phyloP scores from a whole-genome alignment of 2,888 invertebrate genomes.

The Pammene fasciana region DNA sequence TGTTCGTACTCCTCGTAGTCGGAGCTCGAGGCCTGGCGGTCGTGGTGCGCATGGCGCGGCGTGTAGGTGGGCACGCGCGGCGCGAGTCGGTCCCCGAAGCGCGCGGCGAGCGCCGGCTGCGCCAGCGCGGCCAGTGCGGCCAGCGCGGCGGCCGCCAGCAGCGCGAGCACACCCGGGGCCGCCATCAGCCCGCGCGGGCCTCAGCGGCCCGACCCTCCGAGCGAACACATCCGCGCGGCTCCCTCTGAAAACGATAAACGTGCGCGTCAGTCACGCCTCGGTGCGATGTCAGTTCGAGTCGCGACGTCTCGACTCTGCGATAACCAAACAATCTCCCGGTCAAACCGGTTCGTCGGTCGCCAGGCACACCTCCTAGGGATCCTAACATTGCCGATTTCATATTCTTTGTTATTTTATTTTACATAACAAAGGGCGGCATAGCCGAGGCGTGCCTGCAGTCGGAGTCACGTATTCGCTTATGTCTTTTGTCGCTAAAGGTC shows the following conservation, averaged over 20 bases:
- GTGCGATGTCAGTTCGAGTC: slow-evolving; percentile 52
- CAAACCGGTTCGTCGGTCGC: slow-evolving; percentile 73
- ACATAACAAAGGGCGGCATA: slow-evolving; percentile 56
- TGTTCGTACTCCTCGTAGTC: slow-evolving; percentile 71
- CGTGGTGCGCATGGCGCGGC: slow-evolving; percentile 64
- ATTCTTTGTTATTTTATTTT: slow-evolving; percentile 71
- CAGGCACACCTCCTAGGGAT: slow-evolving; percentile 69
- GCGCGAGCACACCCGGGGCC: slow-evolving; percentile 63
- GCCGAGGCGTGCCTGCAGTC: slow-evolving; percentile 33
- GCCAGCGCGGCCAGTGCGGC: slow-evolving; percentile 58
- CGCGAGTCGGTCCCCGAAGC: slow-evolving; percentile 73
- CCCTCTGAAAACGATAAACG: slow-evolving; percentile 66
- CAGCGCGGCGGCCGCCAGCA: slow-evolving; percentile 67
- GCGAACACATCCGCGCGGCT: slow-evolving; percentile 65
- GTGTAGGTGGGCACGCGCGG: slow-evolving; percentile 73
- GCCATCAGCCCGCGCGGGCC: slow-evolving; percentile 73
- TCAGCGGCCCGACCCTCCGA: slow-evolving; percentile 66
- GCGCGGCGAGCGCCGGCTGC: slow-evolving; percentile 61
- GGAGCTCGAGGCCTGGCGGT: slow-evolving; percentile 57
- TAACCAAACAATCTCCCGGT: slow-evolving; percentile 68
- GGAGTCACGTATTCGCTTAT: slow-evolving; percentile 38
- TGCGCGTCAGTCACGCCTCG: slow-evolving; percentile 54
- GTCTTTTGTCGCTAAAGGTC: slow-evolving; percentile 35
- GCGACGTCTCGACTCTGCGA: slow-evolving; percentile 62
- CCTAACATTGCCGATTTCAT: slow-evolving; percentile 73